These are phyloP conservation scores for Hoplostethus mediterraneus DNA, from an alignment of 2,797 vertebrate species.

Conservation along the genomic window DNA sequence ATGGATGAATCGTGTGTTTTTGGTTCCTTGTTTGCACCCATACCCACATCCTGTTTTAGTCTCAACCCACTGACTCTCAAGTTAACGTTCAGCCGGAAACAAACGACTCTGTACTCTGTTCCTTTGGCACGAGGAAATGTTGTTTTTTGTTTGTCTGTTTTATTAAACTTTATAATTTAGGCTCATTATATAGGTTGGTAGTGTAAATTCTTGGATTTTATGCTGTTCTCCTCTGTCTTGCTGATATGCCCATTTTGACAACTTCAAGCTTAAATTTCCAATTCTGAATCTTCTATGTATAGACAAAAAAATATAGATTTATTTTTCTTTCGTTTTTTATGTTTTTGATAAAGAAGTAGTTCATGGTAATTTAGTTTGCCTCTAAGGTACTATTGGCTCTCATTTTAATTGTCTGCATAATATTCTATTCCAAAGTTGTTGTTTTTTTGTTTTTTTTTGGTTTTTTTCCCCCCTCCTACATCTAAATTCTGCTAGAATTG, in stretches of 20 bases:
- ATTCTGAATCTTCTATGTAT: constrained; percentile 14
- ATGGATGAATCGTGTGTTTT: constrained; percentile 47
- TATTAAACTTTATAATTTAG: not conserved
- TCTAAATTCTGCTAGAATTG: not conserved
- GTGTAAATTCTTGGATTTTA: too few relatives aligned
- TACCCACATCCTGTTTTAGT: constrained; percentile 63
- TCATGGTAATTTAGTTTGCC: constrained; percentile 36
- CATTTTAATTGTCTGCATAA: constrained; percentile 10
- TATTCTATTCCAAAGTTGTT: not conserved
- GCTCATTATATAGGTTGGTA: too few relatives aligned
- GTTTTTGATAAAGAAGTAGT: constrained; percentile 32
- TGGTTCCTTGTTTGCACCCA: constrained; percentile 46
- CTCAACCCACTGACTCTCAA: constrained; percentile 14
- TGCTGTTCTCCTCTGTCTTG: too few relatives aligned
- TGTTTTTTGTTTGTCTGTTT: not conserved
- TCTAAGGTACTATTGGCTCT: constrained; percentile 21
- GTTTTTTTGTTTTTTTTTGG: too few relatives aligned
- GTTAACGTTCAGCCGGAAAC: constrained; percentile 13
- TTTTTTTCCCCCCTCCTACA: too few relatives aligned
- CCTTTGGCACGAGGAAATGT: constrained; percentile 19
- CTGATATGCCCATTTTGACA: too few relatives aligned
- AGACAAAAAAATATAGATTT: constrained; percentile 25
- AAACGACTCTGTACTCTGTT: not conserved
- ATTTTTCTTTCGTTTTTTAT: not conserved
- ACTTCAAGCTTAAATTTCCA: too few relatives aligned